phyloP scores from a whole-genome alignment of 2,797 vertebrate species.

The Micropoecilia bifurca region DNA sequence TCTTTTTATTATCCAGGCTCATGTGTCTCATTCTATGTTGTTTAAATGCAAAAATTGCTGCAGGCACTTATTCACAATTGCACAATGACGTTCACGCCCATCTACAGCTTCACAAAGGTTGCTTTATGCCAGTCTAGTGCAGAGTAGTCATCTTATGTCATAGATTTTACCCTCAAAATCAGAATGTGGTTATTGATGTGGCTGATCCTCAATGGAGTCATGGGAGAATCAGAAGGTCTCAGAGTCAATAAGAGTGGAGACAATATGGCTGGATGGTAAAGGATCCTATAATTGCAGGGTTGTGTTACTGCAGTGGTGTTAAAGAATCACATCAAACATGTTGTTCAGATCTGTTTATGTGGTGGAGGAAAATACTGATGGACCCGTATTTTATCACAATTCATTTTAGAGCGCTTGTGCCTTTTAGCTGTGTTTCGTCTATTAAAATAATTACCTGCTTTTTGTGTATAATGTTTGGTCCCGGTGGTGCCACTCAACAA shows the following conservation, averaged over 20 bases:
- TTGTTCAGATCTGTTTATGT: not conserved
- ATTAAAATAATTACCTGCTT: not conserved
- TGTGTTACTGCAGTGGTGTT: constrained; percentile 21
- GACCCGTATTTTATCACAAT: not conserved
- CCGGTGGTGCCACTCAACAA: not conserved
- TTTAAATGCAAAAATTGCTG: constrained; percentile 26
- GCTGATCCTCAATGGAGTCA: constrained; percentile 38
- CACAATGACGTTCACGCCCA: not conserved
- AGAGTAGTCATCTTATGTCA: constrained; percentile 11
- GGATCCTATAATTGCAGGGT: constrained; percentile 38
- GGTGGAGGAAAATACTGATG: not conserved
- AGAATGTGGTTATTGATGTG: constrained; percentile 61
- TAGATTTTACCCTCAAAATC: constrained; percentile 14
- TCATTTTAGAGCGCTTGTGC: not conserved
- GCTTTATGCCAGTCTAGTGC: not conserved
- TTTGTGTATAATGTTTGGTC: not conserved
- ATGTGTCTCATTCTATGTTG: constrained; percentile 17
- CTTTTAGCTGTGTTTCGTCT: not conserved
- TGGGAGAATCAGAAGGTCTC: constrained; percentile 36
- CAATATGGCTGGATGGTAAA: constrained; percentile 61
- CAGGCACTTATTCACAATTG: constrained; percentile 30
- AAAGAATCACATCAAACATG: not conserved
- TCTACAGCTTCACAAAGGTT: not conserved
- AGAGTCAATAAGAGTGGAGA: constrained; percentile 68
- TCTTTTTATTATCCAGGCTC: not conserved